These are phyloP conservation scores for Euleptes europaea DNA, from an alignment of 2,113 vertebrate genomes.

Conservation along the genomic window DNA sequence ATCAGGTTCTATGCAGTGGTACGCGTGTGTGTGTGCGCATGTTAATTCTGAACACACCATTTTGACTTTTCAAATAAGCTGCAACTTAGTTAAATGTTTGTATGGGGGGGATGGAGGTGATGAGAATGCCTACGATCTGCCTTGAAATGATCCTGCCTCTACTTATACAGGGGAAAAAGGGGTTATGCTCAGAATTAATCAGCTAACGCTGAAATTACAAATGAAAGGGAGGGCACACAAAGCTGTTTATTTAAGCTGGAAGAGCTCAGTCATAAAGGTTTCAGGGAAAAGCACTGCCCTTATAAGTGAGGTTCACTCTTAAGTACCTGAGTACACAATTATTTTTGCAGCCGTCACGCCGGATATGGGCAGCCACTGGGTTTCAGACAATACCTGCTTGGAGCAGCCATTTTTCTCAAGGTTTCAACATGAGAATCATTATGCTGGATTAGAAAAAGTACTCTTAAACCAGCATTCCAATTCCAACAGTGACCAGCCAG, in stretches of 20 bases:
- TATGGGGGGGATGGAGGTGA: background rate
- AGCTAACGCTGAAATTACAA: background rate
- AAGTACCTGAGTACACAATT: too few relatives aligned
- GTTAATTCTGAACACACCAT: background rate
- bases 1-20: background rate
- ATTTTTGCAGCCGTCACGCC: too few relatives aligned
- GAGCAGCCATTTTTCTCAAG: too few relatives aligned
- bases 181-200: background rate
- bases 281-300: background rate
- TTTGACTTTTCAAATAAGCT: background rate
- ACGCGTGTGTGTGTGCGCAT: background rate
- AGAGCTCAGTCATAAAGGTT: background rate
- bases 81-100: background rate
- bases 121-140: background rate
- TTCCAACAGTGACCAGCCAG: too few relatives aligned
- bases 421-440: too few relatives aligned
- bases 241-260: background rate
- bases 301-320: too few relatives aligned
- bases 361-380: too few relatives aligned
- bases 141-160: fast-evolving
- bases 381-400: too few relatives aligned
- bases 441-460: too few relatives aligned
- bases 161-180: fast-evolving
- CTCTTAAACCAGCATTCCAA: too few relatives aligned
- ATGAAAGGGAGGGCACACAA: background rate